phyloP scores from a whole-genome alignment of 1,140 invertebrate genomes.

The Melitaea cinxia region DNA sequence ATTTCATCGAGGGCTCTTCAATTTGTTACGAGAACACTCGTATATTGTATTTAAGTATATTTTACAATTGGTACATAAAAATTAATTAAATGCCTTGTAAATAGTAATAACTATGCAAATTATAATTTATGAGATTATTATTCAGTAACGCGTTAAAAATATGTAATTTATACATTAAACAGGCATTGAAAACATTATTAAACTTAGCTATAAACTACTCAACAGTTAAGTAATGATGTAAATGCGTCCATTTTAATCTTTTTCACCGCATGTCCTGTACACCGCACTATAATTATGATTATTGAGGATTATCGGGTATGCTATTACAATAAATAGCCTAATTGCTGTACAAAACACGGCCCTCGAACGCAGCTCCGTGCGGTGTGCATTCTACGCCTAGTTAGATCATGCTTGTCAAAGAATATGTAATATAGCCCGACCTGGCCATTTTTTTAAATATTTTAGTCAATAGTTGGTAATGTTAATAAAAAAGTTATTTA shows the following conservation, averaged over 20 bases:
- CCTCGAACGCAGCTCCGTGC: conserved; percentile 35
- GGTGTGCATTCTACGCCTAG: conserved; percentile 67
- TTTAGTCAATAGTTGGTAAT: too few species aligned
- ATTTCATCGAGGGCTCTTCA: conserved; percentile 37
- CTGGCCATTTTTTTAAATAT: too few species aligned
- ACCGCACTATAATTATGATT: conserved; percentile 47
- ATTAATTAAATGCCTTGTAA: too few species aligned
- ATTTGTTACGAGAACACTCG: conserved; percentile 26
- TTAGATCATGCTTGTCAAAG: conserved; percentile 52
- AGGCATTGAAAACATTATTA: neutral
- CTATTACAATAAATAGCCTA: conserved; percentile 69
- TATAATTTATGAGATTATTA: too few species aligned
- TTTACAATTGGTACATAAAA: neutral
- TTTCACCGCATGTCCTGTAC: conserved; percentile 26
- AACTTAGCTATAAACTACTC: neutral
- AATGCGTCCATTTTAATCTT: conserved; percentile 26
- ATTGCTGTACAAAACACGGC: conserved; percentile 67
- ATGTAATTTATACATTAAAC: neutral
- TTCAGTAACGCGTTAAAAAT: too few species aligned
- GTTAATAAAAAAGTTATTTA: too few species aligned
- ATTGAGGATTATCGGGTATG: conserved; percentile 50
- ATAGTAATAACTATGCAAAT: too few species aligned
- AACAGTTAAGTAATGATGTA: neutral
- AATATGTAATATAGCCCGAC: conserved; percentile 33
- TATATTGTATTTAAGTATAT: neutral